These are phyloP conservation scores for Rhinolophus ferrumequinum DNA, from an alignment of 2,113 vertebrate genomes.

Conservation along the genomic window DNA sequence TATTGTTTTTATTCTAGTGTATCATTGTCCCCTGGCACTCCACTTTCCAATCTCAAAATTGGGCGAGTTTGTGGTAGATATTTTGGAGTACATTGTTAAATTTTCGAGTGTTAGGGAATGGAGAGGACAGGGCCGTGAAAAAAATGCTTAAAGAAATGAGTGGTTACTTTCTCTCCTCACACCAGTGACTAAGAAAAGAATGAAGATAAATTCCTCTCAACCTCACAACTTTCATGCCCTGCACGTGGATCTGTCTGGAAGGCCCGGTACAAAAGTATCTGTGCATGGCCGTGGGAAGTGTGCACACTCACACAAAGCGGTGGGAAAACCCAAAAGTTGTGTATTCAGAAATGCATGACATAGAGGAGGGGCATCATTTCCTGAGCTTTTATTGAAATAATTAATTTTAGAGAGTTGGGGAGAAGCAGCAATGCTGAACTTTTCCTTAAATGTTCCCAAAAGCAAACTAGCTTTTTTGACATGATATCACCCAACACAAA, in stretches of 20 bases:
- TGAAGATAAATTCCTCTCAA: not conserved
- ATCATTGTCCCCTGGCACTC: not conserved
- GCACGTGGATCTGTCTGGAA: not conserved
- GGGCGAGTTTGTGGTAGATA: not conserved
- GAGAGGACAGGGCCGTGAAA: not conserved
- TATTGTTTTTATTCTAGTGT: not conserved
- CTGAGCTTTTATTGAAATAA: not conserved
- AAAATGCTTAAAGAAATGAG: not conserved
- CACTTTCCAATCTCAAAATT: not conserved
- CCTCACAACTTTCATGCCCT: not conserved
- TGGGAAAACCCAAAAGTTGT: not conserved
- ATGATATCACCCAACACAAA: constrained; percentile 9
- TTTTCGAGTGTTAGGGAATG: constrained; percentile 2
- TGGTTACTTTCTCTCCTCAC: not conserved
- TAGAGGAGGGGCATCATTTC: not conserved
- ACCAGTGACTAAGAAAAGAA: not conserved
- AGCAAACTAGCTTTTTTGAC: constrained; percentile 15
- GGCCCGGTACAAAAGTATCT: not conserved
- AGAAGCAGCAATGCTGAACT: not conserved
- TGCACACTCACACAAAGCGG: not conserved
- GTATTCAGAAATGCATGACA: not conserved
- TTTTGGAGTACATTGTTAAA: constrained; percentile 14
- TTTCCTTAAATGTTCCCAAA: not conserved
- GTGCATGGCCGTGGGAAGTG: not conserved
- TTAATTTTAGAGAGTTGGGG: not conserved